These are phyloP conservation scores for Schizothorax lantsangensis DNA, from an alignment of 2,797 vertebrate genomes.

Conservation along the genomic window DNA sequence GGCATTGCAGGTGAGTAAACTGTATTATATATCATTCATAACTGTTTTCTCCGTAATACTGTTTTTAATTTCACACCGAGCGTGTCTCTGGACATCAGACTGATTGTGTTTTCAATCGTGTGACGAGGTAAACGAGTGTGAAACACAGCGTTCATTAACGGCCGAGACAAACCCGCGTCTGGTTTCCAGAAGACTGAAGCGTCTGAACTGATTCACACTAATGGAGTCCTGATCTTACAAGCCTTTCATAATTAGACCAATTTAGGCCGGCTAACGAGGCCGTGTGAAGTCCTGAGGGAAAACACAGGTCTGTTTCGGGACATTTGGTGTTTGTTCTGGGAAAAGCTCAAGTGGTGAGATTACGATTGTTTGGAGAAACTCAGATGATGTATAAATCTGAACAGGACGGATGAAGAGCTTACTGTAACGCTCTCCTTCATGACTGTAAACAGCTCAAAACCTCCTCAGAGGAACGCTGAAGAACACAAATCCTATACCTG, in stretches of 20 bases:
- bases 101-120: slow-evolving; percentile 68
- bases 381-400: not conserved
- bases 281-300: slow-evolving; percentile 27
- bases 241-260: slow-evolving; percentile 60
- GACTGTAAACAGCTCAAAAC: not conserved
- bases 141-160: slow-evolving; percentile 66
- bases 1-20: not conserved
- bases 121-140: slow-evolving; percentile 67
- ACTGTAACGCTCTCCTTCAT: not conserved
- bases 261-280: slow-evolving; percentile 48
- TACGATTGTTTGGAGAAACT: not conserved
- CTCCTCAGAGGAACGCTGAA: not conserved
- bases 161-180: slow-evolving; percentile 35
- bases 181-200: slow-evolving; percentile 42
- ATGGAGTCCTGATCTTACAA: slow-evolving; percentile 64
- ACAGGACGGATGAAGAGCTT: not conserved
- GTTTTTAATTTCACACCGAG: slow-evolving; percentile 63
- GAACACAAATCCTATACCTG: not conserved
- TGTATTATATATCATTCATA: slow-evolving; percentile 58
- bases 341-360: not conserved
- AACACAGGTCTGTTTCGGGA: slow-evolving; percentile 39
- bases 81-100: slow-evolving; percentile 62
- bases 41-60: slow-evolving; percentile 36
- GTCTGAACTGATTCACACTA: slow-evolving; percentile 53
- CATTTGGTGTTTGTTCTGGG: not conserved